phyloP scores from a whole-genome alignment of 2,888 invertebrate species.

The Chaetoderma sp. region DNA sequence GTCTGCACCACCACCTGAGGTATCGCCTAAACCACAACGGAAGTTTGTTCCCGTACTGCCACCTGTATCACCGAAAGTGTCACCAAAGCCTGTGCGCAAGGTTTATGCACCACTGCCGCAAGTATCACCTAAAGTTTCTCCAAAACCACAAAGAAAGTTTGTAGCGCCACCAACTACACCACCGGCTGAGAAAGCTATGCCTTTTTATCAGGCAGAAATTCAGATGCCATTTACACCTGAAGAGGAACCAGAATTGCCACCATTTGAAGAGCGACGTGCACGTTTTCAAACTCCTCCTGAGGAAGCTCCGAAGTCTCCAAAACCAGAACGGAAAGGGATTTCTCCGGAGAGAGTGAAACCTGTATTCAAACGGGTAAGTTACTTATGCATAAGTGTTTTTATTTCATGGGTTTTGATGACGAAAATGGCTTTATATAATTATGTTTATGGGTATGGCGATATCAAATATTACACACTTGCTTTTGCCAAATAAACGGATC shows the following conservation, averaged over 20 bases:
- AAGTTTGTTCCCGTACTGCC: background rate
- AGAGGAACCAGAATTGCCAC: conserved; percentile 2
- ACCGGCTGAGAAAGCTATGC: background rate
- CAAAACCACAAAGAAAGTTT: no score
- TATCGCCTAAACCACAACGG: background rate
- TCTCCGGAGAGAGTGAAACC: background rate
- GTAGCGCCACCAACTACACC: background rate
- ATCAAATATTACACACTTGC: no score
- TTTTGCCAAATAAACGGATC: no score
- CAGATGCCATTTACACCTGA: no score
- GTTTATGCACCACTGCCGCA: conserved; percentile 2
- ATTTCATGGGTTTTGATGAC: no score
- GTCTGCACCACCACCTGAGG: conserved; percentile 20
- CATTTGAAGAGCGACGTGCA: background rate
- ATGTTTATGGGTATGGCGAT: no score
- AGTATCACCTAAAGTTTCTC: background rate
- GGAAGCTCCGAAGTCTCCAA: background rate
- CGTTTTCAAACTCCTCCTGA: background rate
- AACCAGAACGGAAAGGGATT: conserved; percentile 8
- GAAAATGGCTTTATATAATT: background rate
- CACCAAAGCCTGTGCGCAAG: background rate
- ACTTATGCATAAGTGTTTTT: background rate
- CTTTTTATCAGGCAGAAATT: background rate
- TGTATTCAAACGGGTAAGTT: background rate
- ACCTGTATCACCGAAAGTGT: conserved; percentile 11